phyloP scores from a whole-genome alignment of 92 coral and sea anemone genomes.

The Epizoanthus scotinus region DNA sequence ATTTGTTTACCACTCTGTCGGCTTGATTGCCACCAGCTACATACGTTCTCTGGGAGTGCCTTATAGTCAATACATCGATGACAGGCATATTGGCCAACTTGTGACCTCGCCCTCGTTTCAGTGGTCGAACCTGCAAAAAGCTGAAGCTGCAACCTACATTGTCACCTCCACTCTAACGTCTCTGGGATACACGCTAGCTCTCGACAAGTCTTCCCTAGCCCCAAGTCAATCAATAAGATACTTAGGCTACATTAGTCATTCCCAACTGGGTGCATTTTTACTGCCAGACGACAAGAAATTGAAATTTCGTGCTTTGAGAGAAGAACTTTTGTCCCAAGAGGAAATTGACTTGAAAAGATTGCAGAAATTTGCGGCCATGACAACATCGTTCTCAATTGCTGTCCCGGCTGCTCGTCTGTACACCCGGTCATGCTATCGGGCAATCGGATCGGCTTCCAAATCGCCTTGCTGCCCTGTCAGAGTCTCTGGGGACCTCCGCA shows the following conservation, averaged over 20 bases:
- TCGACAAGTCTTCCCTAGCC: conserved; percentile 42
- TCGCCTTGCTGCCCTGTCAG: conserved; percentile 31
- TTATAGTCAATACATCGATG: conserved; percentile 64
- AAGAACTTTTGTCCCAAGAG: conserved; percentile 35
- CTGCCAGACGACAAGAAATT: conserved; percentile 51
- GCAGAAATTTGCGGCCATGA: conserved; percentile 63
- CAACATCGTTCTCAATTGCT: conserved; percentile 65
- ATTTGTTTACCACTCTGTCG: conserved; percentile 57
- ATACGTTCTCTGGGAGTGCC: conserved; percentile 51
- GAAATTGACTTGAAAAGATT: background rate
- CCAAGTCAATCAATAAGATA: conserved; percentile 43
- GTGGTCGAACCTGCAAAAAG: conserved; percentile 48
- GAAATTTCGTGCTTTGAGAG: conserved; percentile 49
- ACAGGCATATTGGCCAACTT: conserved; percentile 66
- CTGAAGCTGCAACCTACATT: conserved; percentile 63
- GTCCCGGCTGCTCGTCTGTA: conserved; percentile 58
- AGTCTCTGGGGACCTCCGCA: conserved; percentile 40
- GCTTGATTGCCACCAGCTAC: conserved; percentile 44
- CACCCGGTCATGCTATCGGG: conserved; percentile 46
- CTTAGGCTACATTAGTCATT: conserved; percentile 50
- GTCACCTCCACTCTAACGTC: conserved; percentile 50
- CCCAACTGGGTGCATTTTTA: conserved; percentile 46
- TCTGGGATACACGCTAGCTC: conserved; percentile 68
- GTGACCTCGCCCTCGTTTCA: conserved; percentile 9
- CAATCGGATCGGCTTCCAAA: conserved; percentile 39